phyloP scores from a whole-genome alignment of 2,888 invertebrate species.

The Synanthedon vespiformis region DNA sequence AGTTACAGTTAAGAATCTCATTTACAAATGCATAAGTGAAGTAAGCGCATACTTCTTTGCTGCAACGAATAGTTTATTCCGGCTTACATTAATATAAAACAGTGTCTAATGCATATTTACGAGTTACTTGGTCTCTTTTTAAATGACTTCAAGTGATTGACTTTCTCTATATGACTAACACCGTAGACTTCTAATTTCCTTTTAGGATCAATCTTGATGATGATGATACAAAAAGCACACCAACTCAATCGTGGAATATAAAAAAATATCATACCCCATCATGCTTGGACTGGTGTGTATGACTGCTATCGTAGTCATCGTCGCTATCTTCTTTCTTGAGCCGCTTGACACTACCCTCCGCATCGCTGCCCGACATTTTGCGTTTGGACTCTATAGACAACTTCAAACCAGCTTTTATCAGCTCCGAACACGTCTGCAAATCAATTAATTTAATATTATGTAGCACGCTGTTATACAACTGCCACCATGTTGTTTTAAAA shows the following conservation, averaged over 20 bases:
- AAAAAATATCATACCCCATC: slow-evolving; percentile 53
- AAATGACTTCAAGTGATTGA: no score
- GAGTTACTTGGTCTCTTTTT: no score
- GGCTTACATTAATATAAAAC: not conserved
- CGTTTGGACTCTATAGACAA: slow-evolving; percentile 90
- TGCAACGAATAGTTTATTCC: not conserved
- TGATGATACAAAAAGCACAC: no score
- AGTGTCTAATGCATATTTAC: no score
- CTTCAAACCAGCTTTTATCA: slow-evolving; percentile 92
- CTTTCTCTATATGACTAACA: no score
- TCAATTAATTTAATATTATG: not conserved
- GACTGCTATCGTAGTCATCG: slow-evolving; percentile 72
- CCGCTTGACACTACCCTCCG: slow-evolving; percentile 53
- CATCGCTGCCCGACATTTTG: slow-evolving; percentile 77
- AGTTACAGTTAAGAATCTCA: not conserved
- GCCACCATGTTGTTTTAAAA: no score
- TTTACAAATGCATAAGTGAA: not conserved
- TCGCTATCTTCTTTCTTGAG: slow-evolving; percentile 73
- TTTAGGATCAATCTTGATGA: no score
- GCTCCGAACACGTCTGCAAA: slow-evolving; percentile 85
- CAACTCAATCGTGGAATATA: not conserved
- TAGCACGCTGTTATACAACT: no score
- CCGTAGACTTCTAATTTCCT: no score
- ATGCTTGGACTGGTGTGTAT: slow-evolving; percentile 62
- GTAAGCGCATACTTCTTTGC: not conserved